Base-by-base conservation (phyloP, 2,797 vertebrate genomes). In the Pseudomugil tenellus region DNA sequence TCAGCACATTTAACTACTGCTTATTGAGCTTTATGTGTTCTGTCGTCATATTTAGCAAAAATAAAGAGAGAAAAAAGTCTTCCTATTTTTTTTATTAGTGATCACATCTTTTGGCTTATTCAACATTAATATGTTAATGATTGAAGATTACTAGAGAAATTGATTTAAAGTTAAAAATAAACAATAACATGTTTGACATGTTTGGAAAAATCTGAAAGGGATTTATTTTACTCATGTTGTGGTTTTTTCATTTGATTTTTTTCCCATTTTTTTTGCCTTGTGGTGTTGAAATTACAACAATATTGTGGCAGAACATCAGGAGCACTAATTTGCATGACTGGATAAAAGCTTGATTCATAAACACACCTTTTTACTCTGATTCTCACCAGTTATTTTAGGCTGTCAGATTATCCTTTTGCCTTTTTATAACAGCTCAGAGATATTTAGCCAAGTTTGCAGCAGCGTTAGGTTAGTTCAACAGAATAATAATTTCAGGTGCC, bases 401-500 rank as follows among this genome's bases (percentile, higher is more conserved):
- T 31, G 31, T 2, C 21, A 23, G 7, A 28, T 3, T 8, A 9
- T 26, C 4, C 25, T 49, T n/a, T 2, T 16, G 14, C 25, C 25
- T 26, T 52, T 12, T 17, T 28, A 29, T 13, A 49, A 34, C 37
- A 12, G 19, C 26, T 23, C n/a, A 13, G 31, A 34, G 54, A 62
- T 25, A 4, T 17, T 14, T 72, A 37, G 54, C 48, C 11, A 17
- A 49, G 21, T 55, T 49, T 41, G 9, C 39, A 21, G 53, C 48
- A 26, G 35, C 3, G 1, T 1, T 17, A 25, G 3, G 14, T 63
- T 60, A 4, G 7, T 63, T 57, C n/a, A 37, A 72, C 49, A 65
- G 31, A 32, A 7, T 46, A 64, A 64, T 14, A 76, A 67, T 70
- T 77, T 25, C 41, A 25, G 32, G 28, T 56, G 67, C 79, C 58